Evolutionary conservation across 2,797 vertebrate genomes (phyloP), one percentile per base, ranked within the genome.

Genomic region (Phalanger gymnotis): DNA sequence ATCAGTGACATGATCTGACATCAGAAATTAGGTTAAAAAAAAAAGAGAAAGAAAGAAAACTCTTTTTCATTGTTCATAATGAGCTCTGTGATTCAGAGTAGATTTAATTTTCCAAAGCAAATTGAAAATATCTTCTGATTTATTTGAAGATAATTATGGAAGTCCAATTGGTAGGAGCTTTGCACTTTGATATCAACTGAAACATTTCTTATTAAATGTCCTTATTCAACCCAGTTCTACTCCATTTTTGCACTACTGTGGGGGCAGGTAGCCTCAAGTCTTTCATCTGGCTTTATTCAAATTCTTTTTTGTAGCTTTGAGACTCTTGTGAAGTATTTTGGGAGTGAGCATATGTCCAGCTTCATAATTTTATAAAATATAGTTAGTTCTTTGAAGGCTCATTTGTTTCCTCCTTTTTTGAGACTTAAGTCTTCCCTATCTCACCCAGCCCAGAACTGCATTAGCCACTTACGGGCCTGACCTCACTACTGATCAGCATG

Each of bases 221-320:
- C 73, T 87, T 87, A 87, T 87, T 51, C 25, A 27, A 87, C 73
- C 40, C 40, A 87, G 40, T 87, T 87, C 40, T 51, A 87, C 31
- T 87, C 40, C 73, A 27, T 87, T 81, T 81, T 81, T 81, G 66
- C n/a, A 22, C n/a, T 81, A 47, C n/a, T 81, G 66, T 87, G 16
- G 57, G 90, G 92, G 4, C 34, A 93, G 66, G 51, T 10, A 54
- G 5, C 54, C 12, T 61, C 93, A 1, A 92, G 10, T 91, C 4
- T 94, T 53, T 66, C 92, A 95, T 95, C 58, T 94, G 56, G 92
- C 34, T 87, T 90, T 89, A 53, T 53, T 95, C 22, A 94, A 90
- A 52, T 90, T 96, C 92, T 95, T 16, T 95, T 51, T 51, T 10
- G 7, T 87, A 27, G 73, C 73, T 87, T 87, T 87, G 73, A 87